Percentiles rank a stretch among this genome's conserved stretches.
Evolutionary conservation across 2,113 vertebrate genomes (phyloP).

Genomic region (Bambusicola thoracicus): DNA sequence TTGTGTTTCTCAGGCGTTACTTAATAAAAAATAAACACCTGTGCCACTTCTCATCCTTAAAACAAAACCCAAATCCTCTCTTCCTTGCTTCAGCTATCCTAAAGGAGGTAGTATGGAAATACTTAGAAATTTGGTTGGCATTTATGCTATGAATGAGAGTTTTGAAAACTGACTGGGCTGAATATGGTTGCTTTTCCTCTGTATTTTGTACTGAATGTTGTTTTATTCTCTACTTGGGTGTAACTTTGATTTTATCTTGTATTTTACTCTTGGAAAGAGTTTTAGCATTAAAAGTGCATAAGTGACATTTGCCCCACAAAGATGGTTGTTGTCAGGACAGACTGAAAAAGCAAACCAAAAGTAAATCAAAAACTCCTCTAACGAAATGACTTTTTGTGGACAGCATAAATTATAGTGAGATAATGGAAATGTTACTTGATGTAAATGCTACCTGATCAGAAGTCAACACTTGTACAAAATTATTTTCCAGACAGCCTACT

Average conservation of each 20-base stretch:
- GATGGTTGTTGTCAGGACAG: not conserved
- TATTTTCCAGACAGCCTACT: not conserved
- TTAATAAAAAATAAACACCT: not conserved
- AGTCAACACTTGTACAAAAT: not conserved
- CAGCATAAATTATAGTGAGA: not conserved
- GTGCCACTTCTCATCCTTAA: not conserved
- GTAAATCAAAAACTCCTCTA: not conserved
- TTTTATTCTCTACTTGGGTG: not conserved
- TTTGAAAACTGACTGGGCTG: not conserved
- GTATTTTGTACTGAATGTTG: not conserved
- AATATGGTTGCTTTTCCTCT: not conserved
- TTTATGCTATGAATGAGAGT: not conserved
- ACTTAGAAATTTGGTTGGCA: not conserved
- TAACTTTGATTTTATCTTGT: not conserved
- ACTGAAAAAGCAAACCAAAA: not conserved
- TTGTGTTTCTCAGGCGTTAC: not conserved
- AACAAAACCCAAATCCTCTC: not conserved
- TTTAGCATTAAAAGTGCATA: not conserved
- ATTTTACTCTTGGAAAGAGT: not conserved
- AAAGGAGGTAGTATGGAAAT: not conserved
- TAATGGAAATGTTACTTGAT: not conserved
- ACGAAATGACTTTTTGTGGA: not conserved
- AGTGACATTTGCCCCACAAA: not conserved
- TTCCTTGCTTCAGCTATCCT: not conserved
- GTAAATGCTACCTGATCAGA: not conserved